Evolutionary conservation across 2,113 vertebrate species (phyloP).

Genomic region (Ahaetulla prasina): DNA sequence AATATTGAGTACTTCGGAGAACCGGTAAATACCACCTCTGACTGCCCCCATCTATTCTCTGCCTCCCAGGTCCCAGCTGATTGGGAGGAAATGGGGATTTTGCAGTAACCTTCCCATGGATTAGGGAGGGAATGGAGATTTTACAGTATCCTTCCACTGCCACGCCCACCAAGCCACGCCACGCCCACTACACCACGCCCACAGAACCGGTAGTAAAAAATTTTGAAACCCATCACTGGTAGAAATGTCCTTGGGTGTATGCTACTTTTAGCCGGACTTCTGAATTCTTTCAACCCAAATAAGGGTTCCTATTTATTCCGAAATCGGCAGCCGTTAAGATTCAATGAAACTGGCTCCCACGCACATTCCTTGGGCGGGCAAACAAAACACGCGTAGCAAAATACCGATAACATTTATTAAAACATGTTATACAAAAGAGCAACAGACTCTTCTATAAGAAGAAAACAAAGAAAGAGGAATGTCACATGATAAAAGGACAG

Average conservation of each 20-base stretch:
- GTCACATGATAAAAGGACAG: conserved; percentile 71
- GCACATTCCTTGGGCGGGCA: neutral
- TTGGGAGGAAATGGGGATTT: too few relatives aligned
- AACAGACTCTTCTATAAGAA: conserved; percentile 83
- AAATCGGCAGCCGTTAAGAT: neutral
- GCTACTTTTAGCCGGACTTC: neutral
- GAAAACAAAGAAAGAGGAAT: conserved; percentile 76
- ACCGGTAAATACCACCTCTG: too few relatives aligned
- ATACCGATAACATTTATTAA: conserved; percentile 82
- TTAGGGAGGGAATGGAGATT: too few relatives aligned
- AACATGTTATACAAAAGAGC: conserved; percentile 78
- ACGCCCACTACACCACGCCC: too few relatives aligned
- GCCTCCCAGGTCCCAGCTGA: too few relatives aligned
- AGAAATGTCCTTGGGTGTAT: neutral
- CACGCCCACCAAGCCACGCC: too few relatives aligned
- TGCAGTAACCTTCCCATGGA: too few relatives aligned
- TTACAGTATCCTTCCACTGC: too few relatives aligned
- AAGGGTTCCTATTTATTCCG: neutral
- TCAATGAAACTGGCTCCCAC: neutral
- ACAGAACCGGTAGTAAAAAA: too few relatives aligned
- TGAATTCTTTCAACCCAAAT: neutral
- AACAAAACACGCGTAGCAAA: conserved; percentile 68
- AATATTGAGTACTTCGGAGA: too few relatives aligned
- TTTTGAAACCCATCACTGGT: too few relatives aligned
- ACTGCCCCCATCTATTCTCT: too few relatives aligned